Conservation (phyloP, 2,797 vertebrate genomes). For the Cryptoprocta ferox region DNA sequence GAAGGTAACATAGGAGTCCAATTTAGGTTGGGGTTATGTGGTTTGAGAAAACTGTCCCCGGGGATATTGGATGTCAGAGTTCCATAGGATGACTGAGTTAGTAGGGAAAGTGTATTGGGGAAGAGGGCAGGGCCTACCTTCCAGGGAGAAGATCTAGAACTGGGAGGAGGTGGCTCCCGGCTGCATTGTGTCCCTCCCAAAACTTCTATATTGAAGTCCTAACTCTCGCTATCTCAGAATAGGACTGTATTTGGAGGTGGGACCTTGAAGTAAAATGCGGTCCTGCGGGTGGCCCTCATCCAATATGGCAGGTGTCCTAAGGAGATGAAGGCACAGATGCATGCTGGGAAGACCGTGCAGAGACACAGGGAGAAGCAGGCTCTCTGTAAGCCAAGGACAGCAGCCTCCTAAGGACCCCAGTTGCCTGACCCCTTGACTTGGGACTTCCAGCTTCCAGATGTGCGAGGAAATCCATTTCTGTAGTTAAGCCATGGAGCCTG, state of each 20-base stretch:
- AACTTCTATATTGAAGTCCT: not conserved
- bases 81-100: not conserved
- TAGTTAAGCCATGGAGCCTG: not conserved
- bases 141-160: not conserved
- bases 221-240: not conserved
- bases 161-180: not conserved
- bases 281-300: not conserved
- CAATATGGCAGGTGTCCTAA: not conserved
- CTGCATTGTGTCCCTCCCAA: not conserved
- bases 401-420: not conserved
- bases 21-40: not conserved
- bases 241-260: not conserved
- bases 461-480: not conserved
- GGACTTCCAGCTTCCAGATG: not conserved
- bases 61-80: not conserved
- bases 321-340: accelerated
- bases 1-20: not conserved
- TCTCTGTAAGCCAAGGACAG: not conserved
- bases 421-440: not conserved
- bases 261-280: not conserved
- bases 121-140: not conserved
- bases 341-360: too few species aligned
- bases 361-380: not conserved
- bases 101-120: not conserved
- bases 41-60: not conserved